These are phyloP conservation scores for cattle (Bos taurus) DNA, from an alignment of 2,113 vertebrate species.

Conservation along the genomic window ARS-UCD2.0 NC_037329.1:69971001-69971500, in stretches of 20 bases:
- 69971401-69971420: slow-evolving; percentile 72
- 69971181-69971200: slow-evolving; percentile 72
- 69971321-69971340: slow-evolving; percentile 64
- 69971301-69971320: slow-evolving; percentile 85
- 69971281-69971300: slow-evolving; percentile 77
- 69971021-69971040: background rate
- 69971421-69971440: slow-evolving; percentile 84
- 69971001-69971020: slow-evolving; percentile 45
- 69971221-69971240: slow-evolving; percentile 68
- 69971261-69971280: slow-evolving; percentile 73
- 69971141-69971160: slow-evolving; percentile 70
- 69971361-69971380: slow-evolving; percentile 83
- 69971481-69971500: slow-evolving; percentile 86
- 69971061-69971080: slow-evolving; percentile 48
- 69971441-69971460: slow-evolving; percentile 80
- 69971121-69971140: slow-evolving; percentile 36
- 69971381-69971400: slow-evolving; percentile 80
- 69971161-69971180: slow-evolving; percentile 77
- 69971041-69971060: background rate
- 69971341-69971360: slow-evolving; percentile 75
- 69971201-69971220: slow-evolving; percentile 72
- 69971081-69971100: slow-evolving; percentile 6
- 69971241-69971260: slow-evolving; percentile 71
- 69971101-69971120: background rate
- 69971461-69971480: slow-evolving; percentile 84